phyloP scores from a whole-genome alignment of 2,113 vertebrate genomes.

The Mormoops blainvillei region DNA sequence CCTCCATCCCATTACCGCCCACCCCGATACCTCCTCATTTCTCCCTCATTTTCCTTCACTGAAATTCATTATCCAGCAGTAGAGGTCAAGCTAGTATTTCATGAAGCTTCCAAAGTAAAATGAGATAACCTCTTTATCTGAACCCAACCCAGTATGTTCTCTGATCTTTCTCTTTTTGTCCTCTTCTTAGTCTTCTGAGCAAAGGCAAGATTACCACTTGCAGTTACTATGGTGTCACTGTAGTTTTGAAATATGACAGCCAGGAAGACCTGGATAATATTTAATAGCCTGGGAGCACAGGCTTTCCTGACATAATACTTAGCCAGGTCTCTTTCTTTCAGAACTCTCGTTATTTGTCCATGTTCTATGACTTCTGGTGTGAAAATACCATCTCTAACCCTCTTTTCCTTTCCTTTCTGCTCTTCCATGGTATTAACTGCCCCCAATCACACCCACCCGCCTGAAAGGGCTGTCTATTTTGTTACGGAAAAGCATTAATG shows the following conservation, averaged over 20 bases:
- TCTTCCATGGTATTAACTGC: conserved; percentile 57
- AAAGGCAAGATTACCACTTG: conserved; percentile 35
- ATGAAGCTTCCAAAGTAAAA: conserved; percentile 67
- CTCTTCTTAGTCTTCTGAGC: conserved; percentile 24
- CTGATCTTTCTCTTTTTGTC: conserved; percentile 52
- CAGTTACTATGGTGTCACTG: conserved; percentile 60
- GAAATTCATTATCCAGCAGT: conserved; percentile 66
- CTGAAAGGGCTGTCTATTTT: conserved; percentile 35
- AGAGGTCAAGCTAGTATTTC: conserved; percentile 65
- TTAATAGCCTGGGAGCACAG: conserved; percentile 78
- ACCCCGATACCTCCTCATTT: background rate
- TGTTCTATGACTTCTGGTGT: conserved; percentile 70
- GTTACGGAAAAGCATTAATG: background rate
- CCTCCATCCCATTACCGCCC: background rate
- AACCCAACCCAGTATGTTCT: conserved; percentile 54
- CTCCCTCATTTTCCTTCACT: conserved; percentile 54
- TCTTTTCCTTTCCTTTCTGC: conserved; percentile 49
- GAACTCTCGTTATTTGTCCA: conserved; percentile 74
- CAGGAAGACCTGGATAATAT: conserved; percentile 63
- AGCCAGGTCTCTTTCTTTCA: conserved; percentile 71
- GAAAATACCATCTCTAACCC: conserved; percentile 51
- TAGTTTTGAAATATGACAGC: conserved; percentile 72
- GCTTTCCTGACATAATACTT: conserved; percentile 63
- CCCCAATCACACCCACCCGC: background rate
- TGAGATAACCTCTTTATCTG: conserved; percentile 70